phyloP scores from a whole-genome alignment of 2,888 invertebrate genomes.

The Stenolophus ochropezus region DNA sequence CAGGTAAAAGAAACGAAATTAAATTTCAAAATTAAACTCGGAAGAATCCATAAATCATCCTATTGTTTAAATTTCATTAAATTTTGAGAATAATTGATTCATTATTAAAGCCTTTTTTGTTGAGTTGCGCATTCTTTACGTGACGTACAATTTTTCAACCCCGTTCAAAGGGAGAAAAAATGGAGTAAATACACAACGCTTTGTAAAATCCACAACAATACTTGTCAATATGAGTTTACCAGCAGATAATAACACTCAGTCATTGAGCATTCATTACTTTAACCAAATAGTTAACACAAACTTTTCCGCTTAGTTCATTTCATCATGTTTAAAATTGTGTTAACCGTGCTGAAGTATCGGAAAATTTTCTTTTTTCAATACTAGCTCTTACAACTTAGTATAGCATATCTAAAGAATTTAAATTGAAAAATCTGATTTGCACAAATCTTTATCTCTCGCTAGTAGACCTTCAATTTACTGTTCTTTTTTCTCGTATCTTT shows the following conservation, averaged over 20 bases:
- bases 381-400: too few species aligned
- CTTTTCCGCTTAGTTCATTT: too few species aligned
- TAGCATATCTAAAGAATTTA: too few species aligned
- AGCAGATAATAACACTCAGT: background rate
- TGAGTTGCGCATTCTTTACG: conserved; percentile 5
- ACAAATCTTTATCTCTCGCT: too few species aligned
- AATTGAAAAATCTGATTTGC: too few species aligned
- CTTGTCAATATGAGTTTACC: background rate
- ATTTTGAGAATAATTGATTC: conserved; percentile 37
- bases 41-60: conserved; percentile 23
- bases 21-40: conserved; percentile 30
- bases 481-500: too few species aligned
- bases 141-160: conserved; percentile 27
- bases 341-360: too few species aligned
- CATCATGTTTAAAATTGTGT: too few species aligned
- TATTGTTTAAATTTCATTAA: conserved; percentile 34
- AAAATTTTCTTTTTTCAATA: too few species aligned
- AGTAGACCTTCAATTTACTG: too few species aligned
- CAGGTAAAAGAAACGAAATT: conserved; percentile 32
- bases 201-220: background rate
- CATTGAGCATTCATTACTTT: background rate
- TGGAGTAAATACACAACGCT: background rate
- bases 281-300: background rate
- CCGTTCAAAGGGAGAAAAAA: background rate
- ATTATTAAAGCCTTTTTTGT: conserved; percentile 28